Evolutionary conservation across 2,797 vertebrate genomes (phyloP).

Genomic region (Poecilia velifera): DNA sequence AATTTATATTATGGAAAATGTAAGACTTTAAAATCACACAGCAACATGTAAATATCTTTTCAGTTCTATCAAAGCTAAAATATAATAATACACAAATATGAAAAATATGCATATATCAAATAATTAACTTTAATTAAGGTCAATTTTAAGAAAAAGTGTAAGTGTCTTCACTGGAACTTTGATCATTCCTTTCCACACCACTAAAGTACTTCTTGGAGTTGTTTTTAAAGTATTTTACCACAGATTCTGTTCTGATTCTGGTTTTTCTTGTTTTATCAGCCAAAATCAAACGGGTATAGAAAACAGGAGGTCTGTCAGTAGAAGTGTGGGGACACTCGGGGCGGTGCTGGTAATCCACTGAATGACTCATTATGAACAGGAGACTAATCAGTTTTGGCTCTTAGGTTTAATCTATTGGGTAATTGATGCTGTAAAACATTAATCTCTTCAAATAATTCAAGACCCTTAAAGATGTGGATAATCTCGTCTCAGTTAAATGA

Average conservation of each 20-base stretch:
- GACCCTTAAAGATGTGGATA: conserved; percentile 17
- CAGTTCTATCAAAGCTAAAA: neutral
- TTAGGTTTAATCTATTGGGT: conserved; percentile 42
- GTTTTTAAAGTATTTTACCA: neutral
- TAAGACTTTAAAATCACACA: neutral
- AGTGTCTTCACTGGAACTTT: neutral
- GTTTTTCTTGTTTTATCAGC: neutral
- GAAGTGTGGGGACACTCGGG: conserved; percentile 36
- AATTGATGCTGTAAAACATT: conserved; percentile 32
- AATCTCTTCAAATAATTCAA: conserved; percentile 34
- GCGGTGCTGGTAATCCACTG: conserved; percentile 33
- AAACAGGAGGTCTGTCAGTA: conserved; percentile 11
- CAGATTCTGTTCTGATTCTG: neutral
- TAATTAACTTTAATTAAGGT: neutral
- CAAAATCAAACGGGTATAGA: neutral
- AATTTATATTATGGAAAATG: neutral
- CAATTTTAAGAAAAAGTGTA: neutral
- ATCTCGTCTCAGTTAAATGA: conserved; percentile 34
- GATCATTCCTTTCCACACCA: neutral
- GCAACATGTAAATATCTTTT: neutral
- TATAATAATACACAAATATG: neutral
- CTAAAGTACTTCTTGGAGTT: neutral
- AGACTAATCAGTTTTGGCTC: conserved; percentile 28
- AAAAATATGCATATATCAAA: neutral
- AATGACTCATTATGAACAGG: conserved; percentile 59